phyloP scores from a whole-genome alignment of 2,113 vertebrate genomes.

The Peromyscus californicus region DNA sequence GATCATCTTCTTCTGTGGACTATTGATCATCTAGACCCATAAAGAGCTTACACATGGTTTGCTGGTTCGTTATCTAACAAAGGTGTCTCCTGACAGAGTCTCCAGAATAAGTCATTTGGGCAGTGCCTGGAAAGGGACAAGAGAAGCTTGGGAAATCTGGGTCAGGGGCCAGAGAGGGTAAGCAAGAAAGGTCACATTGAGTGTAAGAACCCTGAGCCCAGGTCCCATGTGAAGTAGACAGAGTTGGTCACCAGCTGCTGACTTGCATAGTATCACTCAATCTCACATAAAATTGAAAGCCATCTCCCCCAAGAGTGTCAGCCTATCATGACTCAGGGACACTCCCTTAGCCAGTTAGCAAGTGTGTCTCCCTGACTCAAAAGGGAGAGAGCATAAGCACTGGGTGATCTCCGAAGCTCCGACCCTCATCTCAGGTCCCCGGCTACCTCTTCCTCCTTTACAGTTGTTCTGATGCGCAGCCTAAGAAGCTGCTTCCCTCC shows the following conservation, averaged over 20 bases:
- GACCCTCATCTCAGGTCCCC: background rate
- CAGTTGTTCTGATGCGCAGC: background rate
- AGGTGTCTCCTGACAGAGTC: background rate
- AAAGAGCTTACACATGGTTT: background rate
- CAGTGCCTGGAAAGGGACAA: background rate
- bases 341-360: too few relatives aligned
- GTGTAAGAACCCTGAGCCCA: background rate
- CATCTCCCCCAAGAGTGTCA: background rate
- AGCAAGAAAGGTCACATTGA: background rate
- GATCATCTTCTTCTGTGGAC: background rate
- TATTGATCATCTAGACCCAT: too few relatives aligned
- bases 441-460: background rate
- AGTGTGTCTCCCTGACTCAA: background rate
- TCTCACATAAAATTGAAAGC: fast-evolving
- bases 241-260: background rate
- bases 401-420: background rate
- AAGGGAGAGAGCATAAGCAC: fast-evolving
- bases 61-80: background rate
- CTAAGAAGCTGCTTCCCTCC: background rate
- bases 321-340: fast-evolving
- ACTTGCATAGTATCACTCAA: background rate
- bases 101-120: background rate
- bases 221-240: background rate
- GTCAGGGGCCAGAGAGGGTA: background rate
- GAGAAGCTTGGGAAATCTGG: background rate